phyloP scores from a whole-genome alignment of 2,888 invertebrate species.

The Noctua pronuba region DNA sequence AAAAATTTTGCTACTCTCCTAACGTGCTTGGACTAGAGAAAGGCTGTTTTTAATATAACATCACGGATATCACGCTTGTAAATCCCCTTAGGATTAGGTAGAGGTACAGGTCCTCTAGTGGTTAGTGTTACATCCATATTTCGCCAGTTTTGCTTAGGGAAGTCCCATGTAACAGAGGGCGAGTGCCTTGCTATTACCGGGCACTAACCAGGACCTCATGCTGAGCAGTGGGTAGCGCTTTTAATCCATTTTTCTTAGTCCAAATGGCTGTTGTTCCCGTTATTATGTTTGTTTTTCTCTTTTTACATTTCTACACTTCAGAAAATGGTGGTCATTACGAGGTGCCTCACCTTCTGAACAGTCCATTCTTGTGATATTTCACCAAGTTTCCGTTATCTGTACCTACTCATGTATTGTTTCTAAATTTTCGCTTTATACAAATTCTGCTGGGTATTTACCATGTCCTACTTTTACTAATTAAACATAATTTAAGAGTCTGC shows the following conservation, averaged over 20 bases:
- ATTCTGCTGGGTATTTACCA: neutral
- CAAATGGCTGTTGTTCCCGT: neutral
- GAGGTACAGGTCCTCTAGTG: neutral
- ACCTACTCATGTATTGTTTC: neutral
- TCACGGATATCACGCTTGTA: neutral
- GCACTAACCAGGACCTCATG: neutral
- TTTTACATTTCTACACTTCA: neutral
- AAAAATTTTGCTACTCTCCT: neutral
- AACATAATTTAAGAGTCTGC: neutral
- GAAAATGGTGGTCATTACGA: neutral
- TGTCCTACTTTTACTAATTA: slow-evolving; percentile 20
- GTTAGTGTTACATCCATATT: neutral
- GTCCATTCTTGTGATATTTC: neutral
- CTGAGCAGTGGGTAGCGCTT: neutral
- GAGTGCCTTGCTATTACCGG: too few species aligned
- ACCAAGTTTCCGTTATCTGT: neutral
- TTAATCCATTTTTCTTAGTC: neutral
- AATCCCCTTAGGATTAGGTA: neutral
- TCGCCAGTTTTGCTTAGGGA: neutral
- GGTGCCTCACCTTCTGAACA: neutral
- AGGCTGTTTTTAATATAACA: neutral
- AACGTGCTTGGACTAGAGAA: neutral
- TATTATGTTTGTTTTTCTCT: neutral
- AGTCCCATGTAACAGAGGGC: neutral
- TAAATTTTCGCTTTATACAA: neutral